Evolutionary conservation across 2,113 vertebrate genomes (phyloP).

Genomic region (Marmota flaviventris): DNA sequence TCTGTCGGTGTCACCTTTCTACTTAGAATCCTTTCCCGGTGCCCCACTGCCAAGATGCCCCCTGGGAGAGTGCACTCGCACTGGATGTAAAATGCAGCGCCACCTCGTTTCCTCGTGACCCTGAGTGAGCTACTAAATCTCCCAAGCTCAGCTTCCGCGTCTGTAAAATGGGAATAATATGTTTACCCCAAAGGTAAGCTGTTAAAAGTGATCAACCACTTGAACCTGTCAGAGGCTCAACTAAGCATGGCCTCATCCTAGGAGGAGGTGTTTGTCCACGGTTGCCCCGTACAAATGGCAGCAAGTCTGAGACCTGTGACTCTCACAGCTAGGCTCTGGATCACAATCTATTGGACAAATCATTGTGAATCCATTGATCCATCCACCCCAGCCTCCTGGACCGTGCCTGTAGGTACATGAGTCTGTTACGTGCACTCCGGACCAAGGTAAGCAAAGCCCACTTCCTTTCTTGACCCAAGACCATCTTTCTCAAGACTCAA

Average conservation of each 20-base stretch:
- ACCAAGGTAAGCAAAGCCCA: constrained; percentile 5
- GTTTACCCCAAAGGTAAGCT: neutral
- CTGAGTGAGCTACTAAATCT: neutral
- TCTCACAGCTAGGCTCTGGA: neutral
- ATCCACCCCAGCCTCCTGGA: neutral
- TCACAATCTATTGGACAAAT: neutral
- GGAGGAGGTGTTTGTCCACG: neutral
- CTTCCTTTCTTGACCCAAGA: neutral
- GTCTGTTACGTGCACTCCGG: neutral
- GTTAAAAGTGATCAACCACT: neutral
- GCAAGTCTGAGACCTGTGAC: neutral
- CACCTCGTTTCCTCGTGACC: neutral
- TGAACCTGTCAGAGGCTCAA: neutral
- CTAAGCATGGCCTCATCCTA: neutral
- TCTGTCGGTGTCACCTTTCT: neutral
- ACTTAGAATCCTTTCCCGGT: neutral
- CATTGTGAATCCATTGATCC: neutral
- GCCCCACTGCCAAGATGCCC: neutral
- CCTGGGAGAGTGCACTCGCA: neutral
- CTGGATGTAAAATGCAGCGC: neutral
- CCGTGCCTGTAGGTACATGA: neutral
- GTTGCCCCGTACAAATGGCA: neutral
- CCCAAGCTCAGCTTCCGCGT: neutral
- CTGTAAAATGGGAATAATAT: neutral
- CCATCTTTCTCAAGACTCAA: constrained; percentile 42